A percentile compares a stretch with the other conserved stretches of the same genome.
Conservation (phyloP, 1,140 invertebrate genomes). For the Hyles vespertilio region DNA sequence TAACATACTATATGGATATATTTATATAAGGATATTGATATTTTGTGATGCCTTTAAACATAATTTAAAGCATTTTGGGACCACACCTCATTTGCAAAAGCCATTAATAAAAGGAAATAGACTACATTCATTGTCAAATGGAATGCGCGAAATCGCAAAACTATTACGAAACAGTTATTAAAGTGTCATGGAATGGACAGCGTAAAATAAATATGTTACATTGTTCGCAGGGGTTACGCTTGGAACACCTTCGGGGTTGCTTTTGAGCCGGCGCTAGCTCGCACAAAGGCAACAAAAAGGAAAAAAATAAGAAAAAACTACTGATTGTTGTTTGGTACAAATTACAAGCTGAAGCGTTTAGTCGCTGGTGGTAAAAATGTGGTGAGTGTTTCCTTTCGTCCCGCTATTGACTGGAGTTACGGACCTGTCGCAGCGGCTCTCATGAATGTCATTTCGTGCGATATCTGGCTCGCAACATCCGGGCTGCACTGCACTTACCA, state of each 20-base stretch:
- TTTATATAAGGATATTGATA: too few species aligned
- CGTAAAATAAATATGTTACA: conserved; percentile 62
- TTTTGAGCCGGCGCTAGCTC: conserved; percentile 69
- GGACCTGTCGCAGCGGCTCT: too few species aligned
- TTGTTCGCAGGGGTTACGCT: conserved; percentile 59
- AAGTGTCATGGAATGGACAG: conserved; percentile 68
- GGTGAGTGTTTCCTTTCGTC: too few species aligned
- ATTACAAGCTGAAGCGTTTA: conserved; percentile 21
- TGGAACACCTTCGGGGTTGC: conserved; percentile 62
- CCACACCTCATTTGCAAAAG: too few species aligned
- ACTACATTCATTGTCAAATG: conserved; percentile 43
- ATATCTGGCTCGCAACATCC: too few species aligned
- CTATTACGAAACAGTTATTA: conserved; percentile 63
- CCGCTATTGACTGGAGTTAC: too few species aligned
- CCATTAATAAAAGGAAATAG: background rate
- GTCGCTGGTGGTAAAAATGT: too few species aligned
- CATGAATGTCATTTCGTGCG: too few species aligned
- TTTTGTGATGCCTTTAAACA: too few species aligned
- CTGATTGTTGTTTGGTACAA: conserved; percentile 27
- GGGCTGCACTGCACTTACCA: too few species aligned
- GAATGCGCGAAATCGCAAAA: conserved; percentile 63
- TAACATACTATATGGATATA: too few species aligned
- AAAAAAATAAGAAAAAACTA: conserved; percentile 64
- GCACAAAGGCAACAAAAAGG: conserved; percentile 67
- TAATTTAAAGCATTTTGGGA: too few species aligned